A percentile compares a stretch with the other conserved stretches of the same genome.
phyloP scores from a whole-genome alignment of 2,113 vertebrate species.

The Clarias magur region DNA sequence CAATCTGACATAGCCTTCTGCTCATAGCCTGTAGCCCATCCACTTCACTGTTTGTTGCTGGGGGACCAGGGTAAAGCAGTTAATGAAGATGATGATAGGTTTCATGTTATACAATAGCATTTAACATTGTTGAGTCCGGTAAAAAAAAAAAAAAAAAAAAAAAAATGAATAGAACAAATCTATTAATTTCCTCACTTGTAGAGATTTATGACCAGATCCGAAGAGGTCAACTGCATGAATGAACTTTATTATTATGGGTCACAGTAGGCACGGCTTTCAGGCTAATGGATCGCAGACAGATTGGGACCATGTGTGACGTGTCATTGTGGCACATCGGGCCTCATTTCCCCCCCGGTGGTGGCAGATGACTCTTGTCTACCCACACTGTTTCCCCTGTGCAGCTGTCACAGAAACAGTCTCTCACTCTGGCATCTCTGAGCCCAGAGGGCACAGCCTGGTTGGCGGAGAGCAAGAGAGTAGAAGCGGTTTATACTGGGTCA shows the following conservation, averaged over 20 bases:
- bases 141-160: not conserved
- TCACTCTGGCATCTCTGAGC: slow-evolving; percentile 47
- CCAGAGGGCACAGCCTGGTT: slow-evolving; percentile 33
- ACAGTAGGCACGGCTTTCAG: not conserved
- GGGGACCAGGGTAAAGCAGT: not conserved
- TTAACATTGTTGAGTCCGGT: not conserved
- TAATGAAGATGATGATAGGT: not conserved
- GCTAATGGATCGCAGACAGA: slow-evolving; percentile 21
- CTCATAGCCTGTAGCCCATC: not conserved
- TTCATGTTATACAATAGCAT: not conserved
- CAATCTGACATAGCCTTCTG: not conserved
- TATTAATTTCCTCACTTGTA: not conserved
- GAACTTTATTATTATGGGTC: slow-evolving; percentile 32
- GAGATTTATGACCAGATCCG: not conserved
- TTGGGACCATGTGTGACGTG: slow-evolving; percentile 32
- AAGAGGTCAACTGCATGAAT: slow-evolving; percentile 4
- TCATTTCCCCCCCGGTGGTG: slow-evolving; percentile 33
- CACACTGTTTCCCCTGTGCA: slow-evolving; percentile 39
- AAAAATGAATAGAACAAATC: not conserved
- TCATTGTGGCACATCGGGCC: slow-evolving; percentile 33
- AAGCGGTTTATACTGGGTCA: slow-evolving; percentile 65
- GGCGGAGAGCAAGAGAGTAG: not conserved
- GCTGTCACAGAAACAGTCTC: slow-evolving; percentile 48
- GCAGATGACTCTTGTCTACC: slow-evolving; percentile 51
- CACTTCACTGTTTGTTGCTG: not conserved